phyloP scores from a whole-genome alignment of 2,888 invertebrate species.

The Muschampia staudingeri region DNA sequence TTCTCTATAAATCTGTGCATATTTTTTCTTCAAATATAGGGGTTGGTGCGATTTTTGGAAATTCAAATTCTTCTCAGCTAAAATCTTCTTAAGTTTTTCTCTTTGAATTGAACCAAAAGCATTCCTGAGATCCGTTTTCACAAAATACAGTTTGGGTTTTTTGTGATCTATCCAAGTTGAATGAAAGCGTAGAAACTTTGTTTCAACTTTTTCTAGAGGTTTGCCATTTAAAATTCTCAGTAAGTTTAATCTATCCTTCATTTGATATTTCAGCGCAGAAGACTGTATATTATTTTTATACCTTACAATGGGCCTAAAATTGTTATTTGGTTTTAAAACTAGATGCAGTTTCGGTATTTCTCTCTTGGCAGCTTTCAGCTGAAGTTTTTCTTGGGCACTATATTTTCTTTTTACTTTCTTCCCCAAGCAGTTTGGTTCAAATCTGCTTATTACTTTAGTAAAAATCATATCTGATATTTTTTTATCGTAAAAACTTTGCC shows the following conservation, averaged over 20 bases:
- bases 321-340: slow-evolving; percentile 81
- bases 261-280: slow-evolving; percentile 78
- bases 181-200: slow-evolving; percentile 75
- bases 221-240: slow-evolving; percentile 76
- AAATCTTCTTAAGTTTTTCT: slow-evolving; percentile 78
- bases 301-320: slow-evolving; percentile 84
- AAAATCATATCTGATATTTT: slow-evolving; percentile 79
- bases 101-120: slow-evolving; percentile 88
- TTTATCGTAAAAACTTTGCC: slow-evolving; percentile 87
- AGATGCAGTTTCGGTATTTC: slow-evolving; percentile 84
- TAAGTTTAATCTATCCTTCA: slow-evolving; percentile 80
- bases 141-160: slow-evolving; percentile 85
- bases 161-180: slow-evolving; percentile 77
- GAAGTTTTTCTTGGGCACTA: slow-evolving; percentile 71
- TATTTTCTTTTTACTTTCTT: slow-evolving; percentile 75
- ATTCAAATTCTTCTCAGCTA: slow-evolving; percentile 75
- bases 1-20: slow-evolving; percentile 80
- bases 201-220: slow-evolving; percentile 76
- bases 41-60: slow-evolving; percentile 78
- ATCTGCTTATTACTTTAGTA: slow-evolving; percentile 78
- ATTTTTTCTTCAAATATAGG: slow-evolving; percentile 75
- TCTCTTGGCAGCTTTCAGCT: slow-evolving; percentile 74
- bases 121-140: slow-evolving; percentile 87
- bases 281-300: slow-evolving; percentile 77
- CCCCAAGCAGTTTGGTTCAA: slow-evolving; percentile 75